Evolutionary conservation across 2,888 invertebrate genomes (phyloP), one percentile per base, ranked within the genome.

Genomic region (Horisme vitalbata): DNA sequence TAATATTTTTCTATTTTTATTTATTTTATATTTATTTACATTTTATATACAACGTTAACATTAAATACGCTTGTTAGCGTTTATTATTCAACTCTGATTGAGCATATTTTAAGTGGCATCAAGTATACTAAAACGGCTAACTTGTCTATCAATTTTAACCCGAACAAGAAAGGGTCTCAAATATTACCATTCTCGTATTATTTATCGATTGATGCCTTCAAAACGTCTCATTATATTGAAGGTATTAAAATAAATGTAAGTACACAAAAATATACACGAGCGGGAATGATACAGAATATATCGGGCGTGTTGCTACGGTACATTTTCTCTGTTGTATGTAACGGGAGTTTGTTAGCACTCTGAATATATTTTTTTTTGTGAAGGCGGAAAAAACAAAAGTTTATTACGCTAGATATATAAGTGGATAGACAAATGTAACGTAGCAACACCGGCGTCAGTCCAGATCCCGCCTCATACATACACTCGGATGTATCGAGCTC

Each of bases 41-140:
- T 81, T 81, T 83, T 88, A 87, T 87, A 78, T 88, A 88, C 87
- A 88, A 80, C 61, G 61, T 82, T 79, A 66, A 63, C 58, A 74
- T 76, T 75, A 74, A 75, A 71, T 74, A 71, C 79, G 73, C 75
- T 57, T 68, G 61, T 67, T 64, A 54, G 65, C 69, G 72, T 75
- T n/a, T n/a, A 70, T 61, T 18, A 62, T 64, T 57, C 60, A 62
- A 75, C 77, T 77, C 77, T 10, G 55, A 70, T 86, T 86, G 87
- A 87, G 86, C 87, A 85, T 79, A 63, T 64, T 52, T 64, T 64
- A 64, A 55, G 62, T 62, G 37, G 45, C 52, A 41, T 45, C 45
- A 28, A 41, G 21, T 26, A 31, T 35, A 21, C 28, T 30, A 47
- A 43, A 36, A 57, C 45, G 38, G 27, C 28, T 9, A 18, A 45